A percentile compares a stretch with the other conserved stretches of the same genome.
Conservation (phyloP, 2,113 vertebrate genomes). For the Hymenochirus boettgeri region DNA sequence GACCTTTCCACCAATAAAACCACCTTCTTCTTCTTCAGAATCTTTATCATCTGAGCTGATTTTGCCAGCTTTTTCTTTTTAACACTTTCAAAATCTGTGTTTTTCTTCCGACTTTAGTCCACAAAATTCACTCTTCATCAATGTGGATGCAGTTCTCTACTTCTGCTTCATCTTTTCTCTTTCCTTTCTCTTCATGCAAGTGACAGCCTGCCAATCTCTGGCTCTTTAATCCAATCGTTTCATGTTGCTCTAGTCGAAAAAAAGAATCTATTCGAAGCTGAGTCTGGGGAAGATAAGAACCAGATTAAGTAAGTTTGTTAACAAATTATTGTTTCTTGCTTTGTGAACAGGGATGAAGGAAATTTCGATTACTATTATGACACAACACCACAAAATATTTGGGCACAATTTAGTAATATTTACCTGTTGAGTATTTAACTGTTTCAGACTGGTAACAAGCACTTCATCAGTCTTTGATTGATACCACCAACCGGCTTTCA, state of each 20-base stretch:
- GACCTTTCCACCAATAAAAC: slow-evolving; percentile 67
- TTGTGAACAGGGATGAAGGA: no score
- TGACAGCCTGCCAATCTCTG: slow-evolving; percentile 82
- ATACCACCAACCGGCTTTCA: slow-evolving; percentile 85
- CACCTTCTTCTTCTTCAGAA: slow-evolving; percentile 48
- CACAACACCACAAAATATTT: no score
- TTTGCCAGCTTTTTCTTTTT: slow-evolving; percentile 47
- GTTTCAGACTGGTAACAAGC: slow-evolving; percentile 84
- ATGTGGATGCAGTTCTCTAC: slow-evolving; percentile 55
- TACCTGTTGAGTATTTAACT: slow-evolving; percentile 85
- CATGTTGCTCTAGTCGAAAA: slow-evolving; percentile 83
- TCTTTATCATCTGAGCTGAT: neutral
- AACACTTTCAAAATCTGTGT: slow-evolving; percentile 18
- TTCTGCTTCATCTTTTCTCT: slow-evolving; percentile 46
- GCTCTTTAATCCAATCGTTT: slow-evolving; percentile 78
- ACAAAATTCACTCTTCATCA: slow-evolving; percentile 51
- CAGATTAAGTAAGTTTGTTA: neutral
- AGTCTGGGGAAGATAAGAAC: slow-evolving; percentile 69
- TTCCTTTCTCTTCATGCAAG: slow-evolving; percentile 88
- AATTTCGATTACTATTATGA: no score
- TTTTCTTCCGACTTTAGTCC: slow-evolving; percentile 10
- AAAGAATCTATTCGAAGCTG: slow-evolving; percentile 93
- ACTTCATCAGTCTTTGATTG: slow-evolving; percentile 77
- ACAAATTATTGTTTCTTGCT: neutral
- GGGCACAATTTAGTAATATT: no score